Percentiles rank a stretch among this genome's conserved stretches.
These are phyloP conservation scores for Chesias legatella DNA, from an alignment of 2,888 invertebrate species.

Conservation along the genomic window DNA sequence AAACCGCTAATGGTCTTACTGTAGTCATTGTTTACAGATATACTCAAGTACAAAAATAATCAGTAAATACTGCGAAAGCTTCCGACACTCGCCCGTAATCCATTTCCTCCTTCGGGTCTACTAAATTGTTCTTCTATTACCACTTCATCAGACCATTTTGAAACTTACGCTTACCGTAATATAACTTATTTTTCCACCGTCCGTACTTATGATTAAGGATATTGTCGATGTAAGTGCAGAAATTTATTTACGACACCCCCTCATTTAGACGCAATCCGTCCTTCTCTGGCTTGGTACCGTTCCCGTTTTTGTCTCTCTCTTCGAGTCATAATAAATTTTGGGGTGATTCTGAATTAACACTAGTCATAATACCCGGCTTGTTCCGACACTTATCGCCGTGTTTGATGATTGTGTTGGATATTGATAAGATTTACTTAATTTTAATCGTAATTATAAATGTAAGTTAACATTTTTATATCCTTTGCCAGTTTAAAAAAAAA, in stretches of 20 bases:
- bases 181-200: conserved; percentile 30
- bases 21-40: conserved; percentile 12
- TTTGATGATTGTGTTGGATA: conserved; percentile 45
- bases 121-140: conserved; percentile 49
- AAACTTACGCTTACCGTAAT: conserved; percentile 25
- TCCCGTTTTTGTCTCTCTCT: conserved; percentile 43
- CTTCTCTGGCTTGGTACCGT: conserved; percentile 39
- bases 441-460: not conserved
- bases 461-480: no score
- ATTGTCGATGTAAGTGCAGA: conserved; percentile 58
- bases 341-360: conserved; percentile 68
- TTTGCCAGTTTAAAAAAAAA: no score
- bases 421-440: conserved; percentile 36
- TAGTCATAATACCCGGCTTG: conserved; percentile 61
- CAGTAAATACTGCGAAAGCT: conserved; percentile 59
- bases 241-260: conserved; percentile 71
- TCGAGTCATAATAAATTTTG: conserved; percentile 57
- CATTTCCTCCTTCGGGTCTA: conserved; percentile 54
- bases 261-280: conserved; percentile 58
- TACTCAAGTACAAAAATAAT: conserved; percentile 49
- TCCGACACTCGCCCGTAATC: conserved; percentile 58
- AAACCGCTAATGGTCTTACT: no score
- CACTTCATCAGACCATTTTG: conserved; percentile 29
- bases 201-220: conserved; percentile 43
- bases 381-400: conserved; percentile 50